These are phyloP conservation scores for Coryphaenoides rupestris DNA, from an alignment of 2,113 vertebrate species.

Conservation along the genomic window DNA sequence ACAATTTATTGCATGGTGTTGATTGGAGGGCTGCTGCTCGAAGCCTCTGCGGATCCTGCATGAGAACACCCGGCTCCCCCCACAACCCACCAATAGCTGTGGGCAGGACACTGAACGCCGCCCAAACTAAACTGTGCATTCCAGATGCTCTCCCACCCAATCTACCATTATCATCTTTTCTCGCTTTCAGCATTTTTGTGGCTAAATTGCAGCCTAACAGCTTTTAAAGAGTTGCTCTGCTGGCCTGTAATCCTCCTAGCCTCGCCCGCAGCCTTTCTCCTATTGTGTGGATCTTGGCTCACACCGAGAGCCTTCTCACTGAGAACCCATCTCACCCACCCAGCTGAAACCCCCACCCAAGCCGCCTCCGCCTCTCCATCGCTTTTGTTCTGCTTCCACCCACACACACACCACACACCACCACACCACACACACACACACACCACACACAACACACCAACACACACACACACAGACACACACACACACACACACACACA, in stretches of 20 bases:
- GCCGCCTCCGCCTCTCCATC: constrained; percentile 41
- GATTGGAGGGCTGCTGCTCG: too few relatives aligned
- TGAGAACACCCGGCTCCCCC: too few relatives aligned
- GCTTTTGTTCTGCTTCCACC: constrained; percentile 9
- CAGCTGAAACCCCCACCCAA: constrained; percentile 35
- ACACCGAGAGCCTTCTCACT: constrained; percentile 51
- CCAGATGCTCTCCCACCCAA: constrained; percentile 48
- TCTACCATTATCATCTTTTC: constrained; percentile 43
- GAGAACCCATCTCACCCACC: constrained; percentile 34
- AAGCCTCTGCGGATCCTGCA: too few relatives aligned
- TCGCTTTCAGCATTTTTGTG: constrained; percentile 60
- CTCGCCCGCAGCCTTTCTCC: constrained; percentile 64
- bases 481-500: constrained; percentile 34
- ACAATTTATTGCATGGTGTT: too few relatives aligned
- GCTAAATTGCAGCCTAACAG: constrained; percentile 76
- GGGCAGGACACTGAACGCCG: background rate
- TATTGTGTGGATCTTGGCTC: constrained; percentile 71
- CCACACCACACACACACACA: background rate
- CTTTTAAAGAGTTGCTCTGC: constrained; percentile 75
- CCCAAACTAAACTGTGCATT: constrained; percentile 36
- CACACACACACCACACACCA: background rate
- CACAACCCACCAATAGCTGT: too few relatives aligned
- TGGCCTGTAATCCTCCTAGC: constrained; percentile 70
- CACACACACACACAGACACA: constrained; percentile 38
- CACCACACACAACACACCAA: background rate